These are phyloP conservation scores for Punctoribates punctum DNA, from an alignment of 2,888 invertebrate species.

Conservation along the genomic window DNA sequence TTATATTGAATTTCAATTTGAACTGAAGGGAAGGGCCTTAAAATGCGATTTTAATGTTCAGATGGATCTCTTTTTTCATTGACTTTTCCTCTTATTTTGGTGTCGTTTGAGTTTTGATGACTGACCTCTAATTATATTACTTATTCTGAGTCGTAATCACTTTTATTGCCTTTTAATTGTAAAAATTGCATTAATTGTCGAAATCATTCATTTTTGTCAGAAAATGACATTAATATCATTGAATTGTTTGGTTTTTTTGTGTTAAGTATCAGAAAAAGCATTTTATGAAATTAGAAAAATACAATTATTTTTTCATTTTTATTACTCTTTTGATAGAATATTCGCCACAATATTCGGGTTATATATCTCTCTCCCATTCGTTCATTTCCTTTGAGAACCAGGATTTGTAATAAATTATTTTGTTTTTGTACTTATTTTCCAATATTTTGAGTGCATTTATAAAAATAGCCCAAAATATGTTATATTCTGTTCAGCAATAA, in stretches of 20 bases:
- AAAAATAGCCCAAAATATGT: not conserved
- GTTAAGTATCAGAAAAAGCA: not conserved
- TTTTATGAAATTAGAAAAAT: conserved; percentile 10
- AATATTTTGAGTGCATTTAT: not conserved
- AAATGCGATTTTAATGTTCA: not conserved
- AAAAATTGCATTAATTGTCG: too few species aligned
- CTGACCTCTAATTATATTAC: not conserved
- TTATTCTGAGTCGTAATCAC: too few species aligned
- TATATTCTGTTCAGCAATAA: not conserved
- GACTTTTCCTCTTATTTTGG: not conserved
- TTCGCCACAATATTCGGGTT: not conserved
- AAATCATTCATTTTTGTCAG: not conserved
- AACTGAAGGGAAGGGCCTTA: not conserved
- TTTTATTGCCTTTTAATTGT: too few species aligned
- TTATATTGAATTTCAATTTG: not conserved
- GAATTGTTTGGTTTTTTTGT: not conserved
- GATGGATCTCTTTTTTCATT: not conserved
- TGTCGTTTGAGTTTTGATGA: not conserved
- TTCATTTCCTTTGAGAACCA: conserved; percentile 4
- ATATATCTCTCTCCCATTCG: too few species aligned
- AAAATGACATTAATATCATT: conserved; percentile 3
- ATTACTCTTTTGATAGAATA: not conserved
- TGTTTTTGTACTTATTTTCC: not conserved
- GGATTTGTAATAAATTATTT: conserved; percentile 11
- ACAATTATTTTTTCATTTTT: not conserved